Evolutionary conservation across 2,113 vertebrate species (phyloP).

Genomic region (Rhinolophus sinicus): DNA sequence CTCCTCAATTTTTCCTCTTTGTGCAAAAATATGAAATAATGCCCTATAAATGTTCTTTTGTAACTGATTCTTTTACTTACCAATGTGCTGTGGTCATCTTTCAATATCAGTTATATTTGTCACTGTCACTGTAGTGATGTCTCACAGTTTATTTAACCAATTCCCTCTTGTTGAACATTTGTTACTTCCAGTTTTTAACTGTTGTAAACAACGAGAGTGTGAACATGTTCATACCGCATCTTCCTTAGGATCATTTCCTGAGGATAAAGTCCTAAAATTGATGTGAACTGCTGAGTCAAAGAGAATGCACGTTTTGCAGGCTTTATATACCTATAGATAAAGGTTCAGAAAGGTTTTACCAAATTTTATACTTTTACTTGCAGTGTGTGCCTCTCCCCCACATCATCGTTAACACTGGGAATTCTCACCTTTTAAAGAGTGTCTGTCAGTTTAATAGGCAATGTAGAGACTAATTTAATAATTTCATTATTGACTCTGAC

Average conservation of each 20-base stretch:
- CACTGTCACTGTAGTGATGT: neutral
- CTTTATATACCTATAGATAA: neutral
- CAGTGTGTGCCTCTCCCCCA: neutral
- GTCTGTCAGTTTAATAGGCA: neutral
- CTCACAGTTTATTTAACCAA: neutral
- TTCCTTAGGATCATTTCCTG: constrained; percentile 23
- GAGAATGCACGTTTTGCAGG: neutral
- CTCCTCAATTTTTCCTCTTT: neutral
- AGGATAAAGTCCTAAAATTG: neutral
- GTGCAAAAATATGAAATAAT: neutral
- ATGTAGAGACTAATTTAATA: neutral
- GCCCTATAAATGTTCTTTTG: neutral
- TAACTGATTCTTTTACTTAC: neutral
- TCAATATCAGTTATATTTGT: neutral
- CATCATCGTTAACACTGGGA: neutral
- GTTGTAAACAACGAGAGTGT: neutral
- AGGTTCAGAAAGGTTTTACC: neutral
- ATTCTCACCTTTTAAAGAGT: neutral
- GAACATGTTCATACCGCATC: neutral
- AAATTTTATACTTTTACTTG: neutral
- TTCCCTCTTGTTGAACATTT: neutral
- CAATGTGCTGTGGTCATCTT: neutral
- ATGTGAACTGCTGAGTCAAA: neutral
- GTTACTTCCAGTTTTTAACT: constrained; percentile 5
- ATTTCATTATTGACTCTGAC: constrained; percentile 9